Conservation (phyloP, 1,140 invertebrate genomes). For the Elymnias hypermnestra region DNA sequence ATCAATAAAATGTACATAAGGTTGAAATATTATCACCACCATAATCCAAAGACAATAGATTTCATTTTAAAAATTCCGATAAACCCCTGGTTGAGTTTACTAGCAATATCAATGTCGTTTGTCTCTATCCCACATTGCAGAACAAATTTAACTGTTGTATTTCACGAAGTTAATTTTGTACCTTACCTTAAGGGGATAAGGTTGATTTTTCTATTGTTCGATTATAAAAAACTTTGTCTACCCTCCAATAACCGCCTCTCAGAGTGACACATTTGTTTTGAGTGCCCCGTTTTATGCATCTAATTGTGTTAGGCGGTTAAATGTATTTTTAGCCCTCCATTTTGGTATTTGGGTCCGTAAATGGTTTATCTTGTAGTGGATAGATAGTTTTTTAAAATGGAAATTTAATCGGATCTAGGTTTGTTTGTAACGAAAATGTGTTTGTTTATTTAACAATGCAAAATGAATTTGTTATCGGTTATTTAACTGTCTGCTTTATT, state of each 20-base stretch:
- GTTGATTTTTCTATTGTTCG: background rate
- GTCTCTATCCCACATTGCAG: slow-evolving; percentile 9
- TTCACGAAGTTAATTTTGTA: background rate
- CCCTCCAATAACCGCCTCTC: slow-evolving; percentile 13
- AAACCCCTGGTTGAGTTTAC: slow-evolving; percentile 10
- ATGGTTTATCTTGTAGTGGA: slow-evolving; percentile 1
- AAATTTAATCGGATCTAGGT: background rate
- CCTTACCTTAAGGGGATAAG: background rate
- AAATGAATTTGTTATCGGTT: too few relatives aligned
- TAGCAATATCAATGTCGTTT: slow-evolving; percentile 17
- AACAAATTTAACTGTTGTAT: background rate
- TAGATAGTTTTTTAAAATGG: background rate
- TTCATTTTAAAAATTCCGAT: background rate
- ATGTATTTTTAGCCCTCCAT: slow-evolving; percentile 1
- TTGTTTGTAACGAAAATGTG: background rate
- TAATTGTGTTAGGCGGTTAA: slow-evolving; percentile 3
- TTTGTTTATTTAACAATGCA: background rate
- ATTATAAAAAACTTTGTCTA: background rate
- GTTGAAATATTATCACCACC: background rate
- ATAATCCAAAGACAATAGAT: background rate
- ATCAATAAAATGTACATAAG: too few relatives aligned
- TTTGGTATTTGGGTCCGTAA: background rate
- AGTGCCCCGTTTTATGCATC: slow-evolving; percentile 4
- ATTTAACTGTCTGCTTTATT: too few relatives aligned
- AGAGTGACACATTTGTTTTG: slow-evolving; percentile 14